Percentiles rank a stretch among this genome's conserved stretches.
Evolutionary conservation across 2,113 vertebrate genomes (phyloP).

Genomic region (Dipodomys ordii): DNA sequence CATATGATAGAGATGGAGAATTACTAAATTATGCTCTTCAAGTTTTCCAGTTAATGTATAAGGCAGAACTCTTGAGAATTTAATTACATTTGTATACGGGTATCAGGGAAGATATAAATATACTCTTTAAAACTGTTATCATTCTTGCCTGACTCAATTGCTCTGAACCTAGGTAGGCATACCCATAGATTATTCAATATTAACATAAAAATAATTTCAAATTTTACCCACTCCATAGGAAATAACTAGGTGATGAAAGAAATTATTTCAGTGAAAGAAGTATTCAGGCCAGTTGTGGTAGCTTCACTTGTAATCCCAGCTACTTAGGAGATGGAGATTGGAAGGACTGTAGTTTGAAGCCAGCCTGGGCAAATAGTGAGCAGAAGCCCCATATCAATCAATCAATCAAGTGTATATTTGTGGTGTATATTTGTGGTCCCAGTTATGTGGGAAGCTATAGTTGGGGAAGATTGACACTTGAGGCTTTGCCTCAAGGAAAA

Average conservation of each 20-base stretch:
- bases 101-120: neutral
- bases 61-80: neutral
- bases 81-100: slow-evolving; percentile 13
- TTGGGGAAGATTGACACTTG: too few species aligned
- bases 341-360: too few species aligned
- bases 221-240: neutral
- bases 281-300: neutral
- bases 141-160: neutral
- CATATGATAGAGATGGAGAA: slow-evolving; percentile 33
- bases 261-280: neutral
- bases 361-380: too few species aligned
- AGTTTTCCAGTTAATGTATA: neutral
- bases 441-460: too few species aligned
- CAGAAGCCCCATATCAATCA: too few species aligned
- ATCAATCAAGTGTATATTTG: too few species aligned
- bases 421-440: too few species aligned
- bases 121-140: neutral
- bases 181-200: neutral
- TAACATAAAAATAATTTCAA: slow-evolving; percentile 20
- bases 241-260: neutral
- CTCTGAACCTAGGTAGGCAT: neutral
- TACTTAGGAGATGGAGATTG: too few species aligned
- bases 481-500: too few species aligned
- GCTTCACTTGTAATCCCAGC: too few species aligned
- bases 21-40: neutral